Base-by-base conservation (phyloP, 2,888 invertebrate species). In the Lasioglossum oenotherae region DNA sequence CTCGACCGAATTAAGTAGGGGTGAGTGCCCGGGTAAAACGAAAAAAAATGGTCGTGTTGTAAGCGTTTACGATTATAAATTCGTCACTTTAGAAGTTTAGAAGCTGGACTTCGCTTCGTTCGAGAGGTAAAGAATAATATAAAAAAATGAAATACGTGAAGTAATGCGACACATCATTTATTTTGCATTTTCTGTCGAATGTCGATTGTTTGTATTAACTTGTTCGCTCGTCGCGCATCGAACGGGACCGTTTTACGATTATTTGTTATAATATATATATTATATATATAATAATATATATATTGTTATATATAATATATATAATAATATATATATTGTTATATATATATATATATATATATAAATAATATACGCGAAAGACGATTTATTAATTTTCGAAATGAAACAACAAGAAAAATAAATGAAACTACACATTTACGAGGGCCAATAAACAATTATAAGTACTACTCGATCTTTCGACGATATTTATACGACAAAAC, bases 21-120 rank as follows among this genome's bases (percentile, higher is more conserved):
- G 57, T n/a, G 12, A n/a, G 23, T 49, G 23, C 23, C 38, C 49
- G 41, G 10, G 27, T 16, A 44, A 12, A 49, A 5, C 31, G 4
- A 14, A 44, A 35, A 38, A 35, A 38, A 27, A 16, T 12, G 49
- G 3, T 60, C 74, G 31, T 67, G 31, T 67, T 57, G 44, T 75
- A 49, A 78, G 46, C 75, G 38, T 10, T 69, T 23, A 69, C 23
- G 69, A 69, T 69, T 38, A 53, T 75, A 69, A 74, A 60, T 76
- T 76, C 41, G 69, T 85, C 76, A 57, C 38, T 79, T 44, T 83
- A 74, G 79, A 76, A 80, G 38, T 76, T 80, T 79, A 80, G 80
- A 83, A 83, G 79, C 83, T 85, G 79, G 76, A 76, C 85, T 85
- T 85, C 67, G 53, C 75, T n/a, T 76, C 41, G 53, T 73, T 76